phyloP scores from a whole-genome alignment of 2,888 invertebrate species.

The Rhabditophanes sp. region DNA sequence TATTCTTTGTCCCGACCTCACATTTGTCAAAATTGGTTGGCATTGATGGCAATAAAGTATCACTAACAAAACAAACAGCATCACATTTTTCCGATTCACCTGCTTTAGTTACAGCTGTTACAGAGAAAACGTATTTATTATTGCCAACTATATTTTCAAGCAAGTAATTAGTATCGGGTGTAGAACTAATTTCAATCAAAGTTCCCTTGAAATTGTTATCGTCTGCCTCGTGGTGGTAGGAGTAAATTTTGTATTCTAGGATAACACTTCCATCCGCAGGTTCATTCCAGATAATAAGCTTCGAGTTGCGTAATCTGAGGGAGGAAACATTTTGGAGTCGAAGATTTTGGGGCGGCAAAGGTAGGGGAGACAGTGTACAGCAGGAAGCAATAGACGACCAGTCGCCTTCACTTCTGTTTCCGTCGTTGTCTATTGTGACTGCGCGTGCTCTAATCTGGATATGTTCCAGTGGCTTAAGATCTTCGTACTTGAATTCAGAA shows the following conservation, averaged over 20 bases:
- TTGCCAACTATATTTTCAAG: conserved; percentile 11
- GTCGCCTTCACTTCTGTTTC: conserved; percentile 17
- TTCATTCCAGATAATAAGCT: not conserved
- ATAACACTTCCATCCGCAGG: not conserved
- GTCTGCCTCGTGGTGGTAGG: conserved; percentile 4
- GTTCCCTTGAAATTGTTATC: not conserved
- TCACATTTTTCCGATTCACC: conserved; percentile 15
- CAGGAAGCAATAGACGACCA: conserved; percentile 19
- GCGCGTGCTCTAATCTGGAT: conserved; percentile 18
- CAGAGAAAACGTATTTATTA: conserved; percentile 9
- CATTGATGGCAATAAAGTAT: too few species aligned
- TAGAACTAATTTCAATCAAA: conserved; percentile 3
- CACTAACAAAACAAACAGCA: too few species aligned
- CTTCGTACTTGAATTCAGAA: conserved; percentile 11
- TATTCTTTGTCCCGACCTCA: too few species aligned
- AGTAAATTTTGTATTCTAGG: not conserved
- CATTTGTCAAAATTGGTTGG: too few species aligned
- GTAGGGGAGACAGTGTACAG: conserved; percentile 13
- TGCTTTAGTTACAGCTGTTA: conserved; percentile 15
- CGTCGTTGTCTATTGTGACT: conserved; percentile 19
- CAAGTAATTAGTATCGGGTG: conserved; percentile 6
- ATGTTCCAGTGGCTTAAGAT: conserved; percentile 20
- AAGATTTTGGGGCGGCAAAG: conserved; percentile 13
- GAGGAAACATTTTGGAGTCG: conserved; percentile 4
- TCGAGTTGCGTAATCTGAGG: not conserved